Base-by-base conservation (phyloP, 2,113 vertebrate genomes). In the Drymodes brunneopygia region DNA sequence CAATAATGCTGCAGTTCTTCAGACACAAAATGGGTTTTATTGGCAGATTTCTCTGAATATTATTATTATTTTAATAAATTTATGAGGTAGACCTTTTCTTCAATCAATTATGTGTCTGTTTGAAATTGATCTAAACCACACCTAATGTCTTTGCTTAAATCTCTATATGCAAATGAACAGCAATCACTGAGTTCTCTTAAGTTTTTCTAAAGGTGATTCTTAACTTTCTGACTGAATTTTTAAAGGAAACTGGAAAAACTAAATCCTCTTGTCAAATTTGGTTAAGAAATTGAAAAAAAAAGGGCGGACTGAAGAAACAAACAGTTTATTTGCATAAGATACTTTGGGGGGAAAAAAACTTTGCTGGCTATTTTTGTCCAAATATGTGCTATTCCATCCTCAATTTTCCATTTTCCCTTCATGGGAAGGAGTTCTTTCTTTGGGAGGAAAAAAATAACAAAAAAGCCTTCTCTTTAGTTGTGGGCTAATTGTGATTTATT, bases 321-420 rank as follows among this genome's bases (percentile, higher is more conserved):
- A 36, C 13, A 58, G 17, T 61, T 73, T 78, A 53, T 90, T 71
- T 87, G 9, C 1, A 2, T 54, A 54, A 81, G 14, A 53, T 23
- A n/a, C 2, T 60, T 2, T 2, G 0, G 7, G 6, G 5, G 3
- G 0, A 4, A 8, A 35, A 72, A 53, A 9, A 7, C 3, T 50
- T 71, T 57, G 33, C 4, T 51, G 15, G n/a, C 31, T 61, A 4
- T 81, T 86, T 27, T 77, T 91, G 18, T 35, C 13, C 10, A 77
- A 67, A 29, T 83, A 56, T 42, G 19, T 56, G 24, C 2, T 36
- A 47, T 69, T 86, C 27, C 3, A 15, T 67, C 14, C 10, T 64
- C 5, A 31, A 15, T 64, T 81, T 33, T 27, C 7, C 11, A 20
- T 79, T 78, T 79, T 70, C 10, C 9, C 15, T 64, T 72, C 21